phyloP scores from a whole-genome alignment of 2,113 vertebrate species.

The Parus major region DNA sequence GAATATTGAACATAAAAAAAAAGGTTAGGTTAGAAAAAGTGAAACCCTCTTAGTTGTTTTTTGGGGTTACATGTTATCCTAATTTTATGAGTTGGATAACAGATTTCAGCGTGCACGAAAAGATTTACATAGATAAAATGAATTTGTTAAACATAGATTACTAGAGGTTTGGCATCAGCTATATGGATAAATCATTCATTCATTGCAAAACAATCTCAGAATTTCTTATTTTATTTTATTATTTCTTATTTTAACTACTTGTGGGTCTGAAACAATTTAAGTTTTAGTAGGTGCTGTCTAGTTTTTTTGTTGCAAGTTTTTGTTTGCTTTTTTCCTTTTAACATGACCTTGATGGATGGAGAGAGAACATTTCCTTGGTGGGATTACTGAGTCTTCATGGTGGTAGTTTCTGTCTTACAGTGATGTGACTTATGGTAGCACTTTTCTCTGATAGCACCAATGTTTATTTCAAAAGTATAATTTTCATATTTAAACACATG shows the following conservation, averaged over 20 bases:
- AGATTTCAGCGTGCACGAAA: not conserved
- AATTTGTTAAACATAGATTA: not conserved
- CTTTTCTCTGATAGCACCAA: not conserved
- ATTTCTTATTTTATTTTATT: not conserved
- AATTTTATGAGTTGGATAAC: not conserved
- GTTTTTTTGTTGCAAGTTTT: not conserved
- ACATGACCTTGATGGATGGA: not conserved
- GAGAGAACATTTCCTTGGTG: not conserved
- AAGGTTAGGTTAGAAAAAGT: not conserved
- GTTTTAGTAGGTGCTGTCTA: not conserved
- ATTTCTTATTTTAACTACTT: not conserved
- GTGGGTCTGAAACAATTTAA: accelerated
- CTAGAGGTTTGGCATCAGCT: not conserved
- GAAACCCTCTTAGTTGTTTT: not conserved
- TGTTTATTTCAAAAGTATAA: not conserved
- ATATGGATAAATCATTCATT: not conserved
- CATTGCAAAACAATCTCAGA: not conserved
- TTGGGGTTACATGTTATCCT: not conserved
- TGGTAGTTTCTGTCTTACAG: not conserved
- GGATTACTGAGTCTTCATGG: not conserved
- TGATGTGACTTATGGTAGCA: accelerated
- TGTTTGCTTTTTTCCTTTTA: not conserved
- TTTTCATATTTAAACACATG: not conserved
- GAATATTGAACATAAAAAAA: not conserved
- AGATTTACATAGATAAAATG: not conserved